phyloP scores from a whole-genome alignment of 2,888 invertebrate species.

The Epirrhoe tristata region DNA sequence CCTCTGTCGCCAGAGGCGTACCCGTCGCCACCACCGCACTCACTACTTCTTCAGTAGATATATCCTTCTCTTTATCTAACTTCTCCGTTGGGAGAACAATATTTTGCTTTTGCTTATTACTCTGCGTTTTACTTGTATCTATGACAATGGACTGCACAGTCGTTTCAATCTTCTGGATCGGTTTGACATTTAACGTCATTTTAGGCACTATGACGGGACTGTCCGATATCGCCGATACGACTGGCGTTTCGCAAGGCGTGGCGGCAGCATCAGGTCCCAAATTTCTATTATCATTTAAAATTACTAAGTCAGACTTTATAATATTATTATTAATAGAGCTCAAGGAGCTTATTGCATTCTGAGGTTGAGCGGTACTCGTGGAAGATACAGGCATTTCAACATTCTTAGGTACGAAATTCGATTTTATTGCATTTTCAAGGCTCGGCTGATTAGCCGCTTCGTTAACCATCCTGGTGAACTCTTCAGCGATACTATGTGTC shows the following conservation, averaged over 20 bases:
- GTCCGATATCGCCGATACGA: constrained; percentile 90
- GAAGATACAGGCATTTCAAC: constrained; percentile 63
- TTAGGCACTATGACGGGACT: constrained; percentile 88
- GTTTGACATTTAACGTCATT: constrained; percentile 76
- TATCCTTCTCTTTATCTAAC: constrained; percentile 65
- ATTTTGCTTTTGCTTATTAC: constrained; percentile 60
- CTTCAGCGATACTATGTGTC: constrained; percentile 73
- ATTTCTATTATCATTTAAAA: constrained; percentile 74
- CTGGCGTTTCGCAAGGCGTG: constrained; percentile 83
- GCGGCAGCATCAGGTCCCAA: constrained; percentile 71
- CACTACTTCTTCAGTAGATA: constrained; percentile 5
- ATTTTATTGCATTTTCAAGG: constrained; percentile 64
- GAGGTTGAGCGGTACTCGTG: constrained; percentile 66
- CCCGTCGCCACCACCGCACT: constrained; percentile 7
- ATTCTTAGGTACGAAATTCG: constrained; percentile 63
- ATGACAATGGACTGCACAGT: constrained; percentile 64
- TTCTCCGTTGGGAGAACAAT: constrained; percentile 47
- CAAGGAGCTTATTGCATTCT: constrained; percentile 74
- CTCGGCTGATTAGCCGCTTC: constrained; percentile 75
- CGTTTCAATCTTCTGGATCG: constrained; percentile 72
- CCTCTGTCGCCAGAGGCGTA: constrained; percentile 23
- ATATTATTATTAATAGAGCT: constrained; percentile 76
- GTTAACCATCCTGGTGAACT: constrained; percentile 79
- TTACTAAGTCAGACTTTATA: constrained; percentile 78
- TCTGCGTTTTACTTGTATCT: constrained; percentile 72